Evolutionary conservation across 2,888 invertebrate genomes (phyloP).

Genomic region (Onchidella celtica): DNA sequence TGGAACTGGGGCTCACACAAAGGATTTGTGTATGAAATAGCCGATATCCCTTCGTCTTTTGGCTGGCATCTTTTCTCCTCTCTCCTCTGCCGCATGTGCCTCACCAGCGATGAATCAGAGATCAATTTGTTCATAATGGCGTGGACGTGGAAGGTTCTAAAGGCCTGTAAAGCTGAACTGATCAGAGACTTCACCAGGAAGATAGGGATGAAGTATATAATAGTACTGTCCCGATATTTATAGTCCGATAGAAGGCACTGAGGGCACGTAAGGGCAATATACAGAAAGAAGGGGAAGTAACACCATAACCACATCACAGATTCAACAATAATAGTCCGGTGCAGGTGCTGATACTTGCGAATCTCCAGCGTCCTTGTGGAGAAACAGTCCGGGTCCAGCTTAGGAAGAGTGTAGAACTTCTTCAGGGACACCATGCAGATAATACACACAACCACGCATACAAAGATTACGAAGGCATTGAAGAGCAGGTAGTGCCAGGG

Average conservation of each 20-base stretch:
- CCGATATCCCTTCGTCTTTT: conserved; percentile 17
- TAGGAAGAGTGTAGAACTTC: conserved; percentile 21
- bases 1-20: conserved; percentile 5
- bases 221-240: conserved; percentile 49
- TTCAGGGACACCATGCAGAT: conserved; percentile 54
- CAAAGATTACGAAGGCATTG: conserved; percentile 56
- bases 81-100: conserved; percentile 3
- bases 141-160: conserved; percentile 60
- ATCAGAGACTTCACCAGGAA: conserved; percentile 66
- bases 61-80: not conserved
- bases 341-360: conserved; percentile 58
- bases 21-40: conserved; percentile 51
- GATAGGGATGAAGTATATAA: conserved; percentile 63
- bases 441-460: conserved; percentile 56
- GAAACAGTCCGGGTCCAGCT: conserved; percentile 31
- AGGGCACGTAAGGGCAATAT: conserved; percentile 57
- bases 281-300: conserved; percentile 65
- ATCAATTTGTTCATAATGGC: conserved; percentile 54
- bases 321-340: conserved; percentile 61
- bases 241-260: conserved; percentile 50
- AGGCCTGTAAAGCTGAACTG: conserved; percentile 64
- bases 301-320: conserved; percentile 59
- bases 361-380: conserved; percentile 53
- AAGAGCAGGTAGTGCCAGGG: conserved; percentile 60
- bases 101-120: conserved; percentile 21